Evolutionary conservation across 2,797 vertebrate species (phyloP).

Genomic region (Eptatretus atami): DNA sequence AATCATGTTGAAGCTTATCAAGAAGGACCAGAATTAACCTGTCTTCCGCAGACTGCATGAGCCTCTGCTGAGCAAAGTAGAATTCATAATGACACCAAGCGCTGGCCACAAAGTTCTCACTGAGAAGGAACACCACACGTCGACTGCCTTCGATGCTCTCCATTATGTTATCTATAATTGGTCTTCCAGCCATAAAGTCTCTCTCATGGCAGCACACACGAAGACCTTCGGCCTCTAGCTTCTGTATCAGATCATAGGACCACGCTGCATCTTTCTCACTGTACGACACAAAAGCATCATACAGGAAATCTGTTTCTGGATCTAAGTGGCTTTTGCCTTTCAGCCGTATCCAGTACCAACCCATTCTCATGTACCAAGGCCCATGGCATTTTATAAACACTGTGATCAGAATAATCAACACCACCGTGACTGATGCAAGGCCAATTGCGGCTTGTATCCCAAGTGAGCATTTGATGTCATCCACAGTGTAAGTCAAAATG

Average conservation of each 20-base stretch:
- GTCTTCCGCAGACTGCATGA: conserved; percentile 20
- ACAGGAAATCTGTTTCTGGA: conserved; percentile 12
- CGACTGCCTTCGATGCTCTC: conserved; percentile 41
- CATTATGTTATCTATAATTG: conserved; percentile 50
- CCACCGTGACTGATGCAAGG: no score
- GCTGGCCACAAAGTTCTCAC: conserved; percentile 47
- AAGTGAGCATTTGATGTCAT: no score
- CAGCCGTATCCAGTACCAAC: no score
- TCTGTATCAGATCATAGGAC: conserved; percentile 26
- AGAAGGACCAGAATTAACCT: conserved; percentile 43
- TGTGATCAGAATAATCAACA: no score
- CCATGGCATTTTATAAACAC: no score
- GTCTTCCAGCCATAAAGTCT: conserved; percentile 38
- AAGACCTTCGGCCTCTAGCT: conserved; percentile 19
- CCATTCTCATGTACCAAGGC: no score
- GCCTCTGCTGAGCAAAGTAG: conserved; percentile 51
- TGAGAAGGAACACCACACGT: conserved; percentile 42
- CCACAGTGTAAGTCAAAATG: no score
- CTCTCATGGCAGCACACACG: conserved; percentile 38
- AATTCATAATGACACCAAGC: conserved; percentile 80
- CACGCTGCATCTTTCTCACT: conserved; percentile 31
- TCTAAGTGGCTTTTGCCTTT: no score
- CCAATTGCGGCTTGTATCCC: no score
- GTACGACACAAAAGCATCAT: conserved; percentile 52
- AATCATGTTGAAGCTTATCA: conserved; percentile 28